Conservation (phyloP, 2,797 vertebrate genomes). For the Sibirionetta formosa region DNA sequence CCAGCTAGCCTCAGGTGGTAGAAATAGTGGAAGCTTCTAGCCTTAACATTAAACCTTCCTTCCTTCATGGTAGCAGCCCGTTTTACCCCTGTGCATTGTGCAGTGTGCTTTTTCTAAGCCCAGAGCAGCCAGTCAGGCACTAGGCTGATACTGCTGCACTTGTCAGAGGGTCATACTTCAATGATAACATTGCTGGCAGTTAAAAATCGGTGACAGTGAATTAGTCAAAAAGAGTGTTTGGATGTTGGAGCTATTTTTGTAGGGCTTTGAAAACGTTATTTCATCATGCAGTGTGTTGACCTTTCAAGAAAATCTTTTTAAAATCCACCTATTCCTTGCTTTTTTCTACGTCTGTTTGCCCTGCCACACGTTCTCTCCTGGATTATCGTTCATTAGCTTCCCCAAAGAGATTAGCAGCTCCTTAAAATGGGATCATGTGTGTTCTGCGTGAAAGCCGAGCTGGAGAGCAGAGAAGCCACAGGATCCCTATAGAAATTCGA, state of each 20-base stretch:
- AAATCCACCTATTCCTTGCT: constrained; percentile 15
- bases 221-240: background rate
- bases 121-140: accelerated
- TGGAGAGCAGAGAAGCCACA: constrained; percentile 79
- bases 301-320: constrained; percentile 24
- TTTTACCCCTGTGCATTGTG: accelerated
- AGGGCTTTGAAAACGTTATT: background rate
- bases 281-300: background rate
- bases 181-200: background rate
- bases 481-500: constrained; percentile 91
- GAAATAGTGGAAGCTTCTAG: background rate
- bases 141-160: background rate
- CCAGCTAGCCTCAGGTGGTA: background rate
- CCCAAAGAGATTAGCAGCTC: constrained; percentile 68
- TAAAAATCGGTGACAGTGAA: background rate
- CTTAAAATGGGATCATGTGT: constrained; percentile 50
- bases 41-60: background rate
- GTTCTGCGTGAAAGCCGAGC: constrained; percentile 67
- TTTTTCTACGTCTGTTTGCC: constrained; percentile 20
- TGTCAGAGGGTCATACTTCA: background rate
- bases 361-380: background rate
- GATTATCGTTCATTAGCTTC: constrained; percentile 69
- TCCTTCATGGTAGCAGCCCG: accelerated
- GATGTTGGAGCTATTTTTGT: background rate
- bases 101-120: background rate